Conservation (phyloP, 2,113 vertebrate genomes). For the Mobula birostris region DNA sequence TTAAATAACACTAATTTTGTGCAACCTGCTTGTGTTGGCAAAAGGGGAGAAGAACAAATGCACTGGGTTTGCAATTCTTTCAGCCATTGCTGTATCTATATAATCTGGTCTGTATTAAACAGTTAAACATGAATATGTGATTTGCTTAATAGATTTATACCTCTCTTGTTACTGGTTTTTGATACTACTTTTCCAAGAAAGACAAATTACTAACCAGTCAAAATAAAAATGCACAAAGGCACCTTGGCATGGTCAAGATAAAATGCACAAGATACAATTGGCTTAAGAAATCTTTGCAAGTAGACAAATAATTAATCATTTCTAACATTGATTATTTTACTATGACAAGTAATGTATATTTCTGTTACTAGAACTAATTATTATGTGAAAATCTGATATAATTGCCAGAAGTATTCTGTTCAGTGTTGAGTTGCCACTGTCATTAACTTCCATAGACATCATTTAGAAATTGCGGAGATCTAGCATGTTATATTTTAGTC, state of each 20-base stretch:
- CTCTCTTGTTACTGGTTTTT: background rate
- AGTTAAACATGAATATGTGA: background rate
- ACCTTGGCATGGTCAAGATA: background rate
- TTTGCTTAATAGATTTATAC: background rate
- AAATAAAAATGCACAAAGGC: background rate
- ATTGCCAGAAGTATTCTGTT: background rate
- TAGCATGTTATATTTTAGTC: background rate
- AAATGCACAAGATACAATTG: background rate
- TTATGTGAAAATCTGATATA: background rate
- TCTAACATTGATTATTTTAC: background rate
- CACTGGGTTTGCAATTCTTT: background rate
- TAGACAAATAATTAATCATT: background rate
- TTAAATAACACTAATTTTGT: conserved; percentile 21
- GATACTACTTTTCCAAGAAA: background rate
- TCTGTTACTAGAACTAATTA: background rate
- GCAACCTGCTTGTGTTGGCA: conserved; percentile 3
- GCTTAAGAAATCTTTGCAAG: background rate
- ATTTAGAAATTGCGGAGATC: background rate
- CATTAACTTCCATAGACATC: background rate
- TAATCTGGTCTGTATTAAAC: background rate
- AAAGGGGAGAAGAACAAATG: conserved; percentile 1
- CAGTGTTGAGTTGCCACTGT: background rate
- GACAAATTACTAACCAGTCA: background rate
- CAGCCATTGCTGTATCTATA: background rate
- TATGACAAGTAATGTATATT: background rate